Evolutionary conservation across 2,113 vertebrate genomes (phyloP).

Genomic region (Apistogramma diplotaenia): DNA sequence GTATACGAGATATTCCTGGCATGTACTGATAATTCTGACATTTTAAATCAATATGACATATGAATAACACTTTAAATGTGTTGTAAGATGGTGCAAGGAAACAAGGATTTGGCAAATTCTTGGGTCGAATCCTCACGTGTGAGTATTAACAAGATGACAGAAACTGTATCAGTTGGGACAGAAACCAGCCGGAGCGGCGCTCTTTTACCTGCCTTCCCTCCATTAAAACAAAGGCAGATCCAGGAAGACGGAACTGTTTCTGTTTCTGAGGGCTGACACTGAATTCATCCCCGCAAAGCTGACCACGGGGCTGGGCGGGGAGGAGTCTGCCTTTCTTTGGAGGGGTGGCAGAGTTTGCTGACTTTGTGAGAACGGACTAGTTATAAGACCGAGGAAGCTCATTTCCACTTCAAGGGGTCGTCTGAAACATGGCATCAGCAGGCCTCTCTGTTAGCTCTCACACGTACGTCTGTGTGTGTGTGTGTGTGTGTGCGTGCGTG

Average conservation of each 20-base stretch:
- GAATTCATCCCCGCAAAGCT: conserved; percentile 50
- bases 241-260: conserved; percentile 28
- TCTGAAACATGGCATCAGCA: conserved; percentile 79
- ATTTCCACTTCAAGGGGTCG: conserved; percentile 79
- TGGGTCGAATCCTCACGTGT: not conserved
- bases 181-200: conserved; percentile 1
- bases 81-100: not conserved
- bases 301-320: conserved; percentile 54
- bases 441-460: conserved; percentile 52
- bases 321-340: conserved; percentile 45
- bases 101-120: not conserved
- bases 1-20: not conserved
- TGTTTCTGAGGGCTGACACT: conserved; percentile 19
- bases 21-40: not conserved
- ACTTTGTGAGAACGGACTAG: conserved; percentile 72
- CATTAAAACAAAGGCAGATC: conserved; percentile 11
- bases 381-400: conserved; percentile 68
- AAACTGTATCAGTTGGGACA: conserved; percentile 11
- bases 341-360: conserved; percentile 67
- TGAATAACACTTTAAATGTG: not conserved
- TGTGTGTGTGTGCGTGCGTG: not conserved
- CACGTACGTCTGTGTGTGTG: not conserved
- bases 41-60: not conserved
- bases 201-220: not conserved
- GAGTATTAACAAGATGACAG: not conserved